Base-by-base conservation (phyloP, 2,797 vertebrate species). In the Corythornis leucogaster region DNA sequence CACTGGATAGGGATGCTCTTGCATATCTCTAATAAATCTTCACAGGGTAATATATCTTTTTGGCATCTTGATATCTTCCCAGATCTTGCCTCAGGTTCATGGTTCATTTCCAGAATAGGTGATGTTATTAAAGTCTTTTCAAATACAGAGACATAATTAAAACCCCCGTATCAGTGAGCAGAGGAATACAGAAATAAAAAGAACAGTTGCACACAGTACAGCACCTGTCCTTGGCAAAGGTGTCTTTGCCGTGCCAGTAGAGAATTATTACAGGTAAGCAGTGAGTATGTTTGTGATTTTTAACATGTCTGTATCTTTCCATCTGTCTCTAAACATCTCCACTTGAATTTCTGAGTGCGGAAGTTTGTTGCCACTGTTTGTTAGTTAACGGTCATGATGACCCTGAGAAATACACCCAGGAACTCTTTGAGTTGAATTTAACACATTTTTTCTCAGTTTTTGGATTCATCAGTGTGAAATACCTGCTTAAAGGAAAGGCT, bases 151-250 rank as follows among this genome's bases (percentile, higher is more conserved):
- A n/a, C 16, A 12, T 80, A 80, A 85, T 82, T 63, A 81, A 85
- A 90, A 62, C 6, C 12, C 86, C 38, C 48, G 35, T 59, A 64
- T 18, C 8, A 17, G 55, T 62, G 58, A 76, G 26, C 40, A 40
- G 59, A 59, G 76, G 48, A 42, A 53, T 14, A 45, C 19, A 42
- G 21, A 87, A 92, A 91, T 59, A 63, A 58, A 87, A 93, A 54
- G 22, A 66, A 54, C 42, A 82, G n/a, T 70, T 85, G 48, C 76
- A 26, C 11, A 6, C 76, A 85, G 64, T 38, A 62, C 48, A 80
- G 22, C 75, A 87, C 42, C 79, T 90, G 70, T 66, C 51, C 79
- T 74, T 76, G 68, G 51, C 43, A 92, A 46, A 62, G n/a, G 4
- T 73, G 42, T 54, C 15, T 63, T 77, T 82, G 20, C 43, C 40